These are phyloP conservation scores for Phengaris alcon DNA, from an alignment of 2,888 invertebrate genomes.

Conservation along the genomic window DNA sequence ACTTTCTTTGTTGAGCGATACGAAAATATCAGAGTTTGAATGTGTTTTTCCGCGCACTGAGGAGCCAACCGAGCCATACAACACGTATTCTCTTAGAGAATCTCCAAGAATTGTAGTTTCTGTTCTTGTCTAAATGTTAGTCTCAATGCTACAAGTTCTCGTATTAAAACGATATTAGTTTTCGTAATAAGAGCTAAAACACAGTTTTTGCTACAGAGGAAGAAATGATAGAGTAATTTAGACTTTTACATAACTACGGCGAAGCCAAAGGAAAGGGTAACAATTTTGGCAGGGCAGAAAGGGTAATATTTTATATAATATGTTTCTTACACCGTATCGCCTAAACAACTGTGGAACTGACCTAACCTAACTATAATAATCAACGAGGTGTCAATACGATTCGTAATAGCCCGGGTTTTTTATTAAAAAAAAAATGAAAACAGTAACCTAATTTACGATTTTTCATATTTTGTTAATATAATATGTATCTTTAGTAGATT, in stretches of 20 bases:
- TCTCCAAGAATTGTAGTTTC: slow-evolving; percentile 13
- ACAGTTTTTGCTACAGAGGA: background rate
- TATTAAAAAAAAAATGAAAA: too few relatives aligned
- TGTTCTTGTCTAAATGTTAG: slow-evolving; percentile 18
- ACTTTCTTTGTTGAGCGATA: slow-evolving; percentile 21
- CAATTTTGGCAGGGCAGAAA: too few relatives aligned
- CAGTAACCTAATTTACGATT: too few relatives aligned
- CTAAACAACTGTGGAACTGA: too few relatives aligned
- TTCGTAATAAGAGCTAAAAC: background rate
- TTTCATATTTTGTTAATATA: too few relatives aligned
- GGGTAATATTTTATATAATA: too few relatives aligned
- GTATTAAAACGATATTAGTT: background rate
- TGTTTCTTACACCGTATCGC: too few relatives aligned
- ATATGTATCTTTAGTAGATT: too few relatives aligned
- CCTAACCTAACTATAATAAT: too few relatives aligned
- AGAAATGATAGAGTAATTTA: background rate
- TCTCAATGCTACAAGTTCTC: background rate
- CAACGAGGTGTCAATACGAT: too few relatives aligned
- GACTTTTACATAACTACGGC: background rate
- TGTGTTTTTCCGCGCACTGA: slow-evolving; percentile 13
- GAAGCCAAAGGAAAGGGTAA: too few relatives aligned
- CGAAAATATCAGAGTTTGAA: slow-evolving; percentile 27
- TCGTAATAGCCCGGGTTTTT: too few relatives aligned
- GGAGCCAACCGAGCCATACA: slow-evolving; percentile 2
- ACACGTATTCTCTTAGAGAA: background rate